phyloP scores from a whole-genome alignment of 2,888 invertebrate species.

The Elysia crispata region DNA sequence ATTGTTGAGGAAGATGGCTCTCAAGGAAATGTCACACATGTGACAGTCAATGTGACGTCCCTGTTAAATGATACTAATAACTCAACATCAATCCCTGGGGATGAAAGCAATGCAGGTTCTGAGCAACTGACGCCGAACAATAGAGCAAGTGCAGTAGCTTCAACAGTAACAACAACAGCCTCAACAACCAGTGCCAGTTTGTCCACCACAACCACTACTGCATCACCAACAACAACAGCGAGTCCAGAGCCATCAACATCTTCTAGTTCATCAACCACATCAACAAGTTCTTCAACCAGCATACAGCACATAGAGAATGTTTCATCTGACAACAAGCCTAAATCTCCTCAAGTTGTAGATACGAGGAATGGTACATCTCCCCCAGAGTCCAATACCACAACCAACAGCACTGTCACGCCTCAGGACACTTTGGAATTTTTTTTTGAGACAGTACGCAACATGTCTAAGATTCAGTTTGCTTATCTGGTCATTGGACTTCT shows the following conservation, averaged over 20 bases:
- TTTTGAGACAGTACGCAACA: constrained; percentile 49
- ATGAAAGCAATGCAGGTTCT: no score
- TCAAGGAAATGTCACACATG: no score
- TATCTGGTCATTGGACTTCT: constrained; percentile 76
- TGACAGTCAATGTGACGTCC: no score
- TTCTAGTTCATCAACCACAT: not conserved
- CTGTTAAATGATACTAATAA: no score
- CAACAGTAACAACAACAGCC: constrained; percentile 38
- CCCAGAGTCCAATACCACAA: constrained; percentile 5
- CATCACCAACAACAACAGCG: constrained; percentile 7
- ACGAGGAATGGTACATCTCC: not conserved
- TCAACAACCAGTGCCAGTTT: constrained; percentile 17
- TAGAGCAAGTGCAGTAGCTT: not conserved
- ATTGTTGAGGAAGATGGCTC: no score
- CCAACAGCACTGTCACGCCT: constrained; percentile 33
- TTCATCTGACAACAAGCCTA: not conserved
- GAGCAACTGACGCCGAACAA: no score
- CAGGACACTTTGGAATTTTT: constrained; percentile 55
- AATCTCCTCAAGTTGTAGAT: not conserved
- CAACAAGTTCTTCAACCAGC: not conserved
- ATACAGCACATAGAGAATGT: not conserved
- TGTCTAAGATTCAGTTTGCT: constrained; percentile 75
- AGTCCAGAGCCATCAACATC: not conserved
- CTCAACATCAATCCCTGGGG: no score
- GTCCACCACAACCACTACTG: constrained; percentile 23